Base-by-base conservation (phyloP, 1,140 invertebrate species). In the Asbolus verrucosus region DNA sequence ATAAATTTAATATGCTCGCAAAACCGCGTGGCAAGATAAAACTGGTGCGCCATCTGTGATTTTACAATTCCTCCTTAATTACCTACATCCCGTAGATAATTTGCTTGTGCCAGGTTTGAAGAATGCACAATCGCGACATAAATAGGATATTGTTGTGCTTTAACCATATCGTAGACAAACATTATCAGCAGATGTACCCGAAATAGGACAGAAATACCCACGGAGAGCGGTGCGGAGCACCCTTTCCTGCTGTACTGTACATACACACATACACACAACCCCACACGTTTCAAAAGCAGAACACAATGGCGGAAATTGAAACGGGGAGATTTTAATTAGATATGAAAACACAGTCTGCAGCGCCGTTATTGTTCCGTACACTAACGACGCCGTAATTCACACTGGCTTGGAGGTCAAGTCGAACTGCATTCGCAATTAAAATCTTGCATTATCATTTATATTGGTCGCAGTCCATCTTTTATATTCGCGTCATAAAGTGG, bases 281-380 rank as follows among this genome's bases (percentile, higher is more conserved):
- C 46, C 46, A 54, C 46, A 62, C 36, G 59, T 62, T 62, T 62
- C 31, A 39, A 62, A 38, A 62, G 31, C 62, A 27, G 41, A 65
- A 65, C 38, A 65, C 62, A 65, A 65, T 65, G 62, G 62, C 31
- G 71, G 71, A 72, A 72, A 72, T 72, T 72, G 71, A 72, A 72
- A 69, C 71, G 67, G 71, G 67, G 71, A 72, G 71, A 72, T 72
- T 72, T 72, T 72, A 72, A 72, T 72, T 72, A 72, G 71, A 72
- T 72, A 72, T 65, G 71, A 69, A 69, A 65, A 71, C 65, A 65
- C 43, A 67, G 54, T 31, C 59, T 24, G 36, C 19, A 62, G 9
- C 18, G 33, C 24, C 60, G 60, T 69, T 69, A 69, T 69, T 69
- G 67, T 65, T 54, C 27, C 33, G 33, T 38, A 27, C 43, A 43